Percentiles rank a stretch among this genome's conserved stretches.
Evolutionary conservation across 2,888 invertebrate genomes (phyloP).

Genomic region (Lycia hirtaria): DNA sequence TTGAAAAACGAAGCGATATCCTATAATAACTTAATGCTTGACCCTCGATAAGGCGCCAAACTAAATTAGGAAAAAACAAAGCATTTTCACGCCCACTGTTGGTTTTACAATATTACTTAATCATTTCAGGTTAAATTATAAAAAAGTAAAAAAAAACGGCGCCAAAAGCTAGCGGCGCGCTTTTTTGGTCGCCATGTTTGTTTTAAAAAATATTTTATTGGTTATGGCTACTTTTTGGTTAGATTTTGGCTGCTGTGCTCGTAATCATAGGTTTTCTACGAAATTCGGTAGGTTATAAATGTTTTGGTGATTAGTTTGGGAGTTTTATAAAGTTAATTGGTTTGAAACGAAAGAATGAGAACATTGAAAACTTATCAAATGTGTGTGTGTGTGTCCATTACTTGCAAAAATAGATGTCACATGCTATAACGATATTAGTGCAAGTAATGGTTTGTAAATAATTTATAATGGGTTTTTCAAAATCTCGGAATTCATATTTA

Average conservation of each 20-base stretch:
- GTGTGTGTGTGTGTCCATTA: no score
- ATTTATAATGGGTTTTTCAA: no score
- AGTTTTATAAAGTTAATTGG: slow-evolving; percentile 15
- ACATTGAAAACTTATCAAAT: background rate
- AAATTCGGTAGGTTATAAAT: slow-evolving; percentile 42
- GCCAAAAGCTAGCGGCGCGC: slow-evolving; percentile 56
- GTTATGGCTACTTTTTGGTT: slow-evolving; percentile 54
- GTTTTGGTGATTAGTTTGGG: slow-evolving; percentile 12
- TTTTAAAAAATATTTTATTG: slow-evolving; percentile 57
- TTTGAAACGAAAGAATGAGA: background rate
- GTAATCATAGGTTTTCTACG: slow-evolving; percentile 53
- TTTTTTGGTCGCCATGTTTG: slow-evolving; percentile 53
- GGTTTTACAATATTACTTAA: slow-evolving; percentile 78
- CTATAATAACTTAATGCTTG: slow-evolving; percentile 42
- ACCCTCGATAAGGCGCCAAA: slow-evolving; percentile 49
- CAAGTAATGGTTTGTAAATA: no score
- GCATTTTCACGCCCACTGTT: slow-evolving; percentile 74
- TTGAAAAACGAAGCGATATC: slow-evolving; percentile 18
- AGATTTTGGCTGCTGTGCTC: slow-evolving; percentile 49
- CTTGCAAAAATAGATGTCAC: no score
- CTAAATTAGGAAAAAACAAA: slow-evolving; percentile 52
- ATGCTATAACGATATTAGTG: no score
- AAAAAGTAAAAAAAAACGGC: slow-evolving; percentile 66
- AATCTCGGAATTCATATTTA: no score
- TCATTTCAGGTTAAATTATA: slow-evolving; percentile 55